Conservation (phyloP, 2,797 vertebrate genomes). For the Etheostoma nigrum region DNA sequence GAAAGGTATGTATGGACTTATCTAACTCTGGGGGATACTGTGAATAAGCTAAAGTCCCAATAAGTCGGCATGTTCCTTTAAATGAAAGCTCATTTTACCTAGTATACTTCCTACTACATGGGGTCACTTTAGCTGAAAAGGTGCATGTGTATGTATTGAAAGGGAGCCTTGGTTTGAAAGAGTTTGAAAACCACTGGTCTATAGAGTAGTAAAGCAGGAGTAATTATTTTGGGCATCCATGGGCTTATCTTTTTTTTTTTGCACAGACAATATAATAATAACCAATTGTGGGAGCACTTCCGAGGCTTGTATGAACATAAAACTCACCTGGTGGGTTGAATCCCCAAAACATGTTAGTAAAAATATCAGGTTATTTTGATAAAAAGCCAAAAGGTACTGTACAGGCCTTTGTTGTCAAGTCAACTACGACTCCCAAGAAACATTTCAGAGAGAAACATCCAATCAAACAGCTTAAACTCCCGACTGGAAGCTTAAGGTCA, state of each 20-base stretch:
- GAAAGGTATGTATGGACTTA: too few relatives aligned
- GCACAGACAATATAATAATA: neutral
- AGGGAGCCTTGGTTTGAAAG: neutral
- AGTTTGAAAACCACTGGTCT: neutral
- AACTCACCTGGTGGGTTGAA: neutral
- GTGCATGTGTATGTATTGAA: neutral
- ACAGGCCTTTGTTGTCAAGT: neutral
- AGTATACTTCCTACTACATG: neutral
- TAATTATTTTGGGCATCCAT: neutral
- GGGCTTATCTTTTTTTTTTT: neutral
- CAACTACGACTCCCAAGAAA: neutral
- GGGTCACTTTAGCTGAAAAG: neutral
- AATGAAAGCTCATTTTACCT: neutral
- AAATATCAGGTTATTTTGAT: neutral
- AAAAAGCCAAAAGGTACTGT: neutral
- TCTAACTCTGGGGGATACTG: too few relatives aligned
- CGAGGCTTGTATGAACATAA: neutral
- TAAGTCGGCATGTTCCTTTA: neutral
- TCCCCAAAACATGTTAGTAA: neutral
- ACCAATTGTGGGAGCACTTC: neutral
- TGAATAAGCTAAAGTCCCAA: too few relatives aligned
- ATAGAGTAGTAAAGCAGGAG: neutral
- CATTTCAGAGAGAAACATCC: slow-evolving; percentile 3
- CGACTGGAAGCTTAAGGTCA: neutral
- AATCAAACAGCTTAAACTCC: neutral